Conservation (phyloP, 2,888 invertebrate species). For the Dasypogon diadema region DNA sequence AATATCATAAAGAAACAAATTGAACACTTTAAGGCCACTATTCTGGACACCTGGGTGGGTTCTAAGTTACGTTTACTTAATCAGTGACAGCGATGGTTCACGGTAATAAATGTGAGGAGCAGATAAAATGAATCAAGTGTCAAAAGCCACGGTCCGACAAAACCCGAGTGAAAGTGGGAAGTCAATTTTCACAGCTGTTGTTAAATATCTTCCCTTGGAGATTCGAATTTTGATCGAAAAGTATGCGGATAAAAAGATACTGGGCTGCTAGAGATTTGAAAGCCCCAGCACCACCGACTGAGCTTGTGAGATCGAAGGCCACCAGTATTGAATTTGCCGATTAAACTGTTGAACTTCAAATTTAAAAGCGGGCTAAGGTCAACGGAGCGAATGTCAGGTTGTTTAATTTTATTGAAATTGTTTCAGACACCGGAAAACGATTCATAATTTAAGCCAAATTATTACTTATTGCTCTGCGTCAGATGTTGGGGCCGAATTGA, state of each 20-base stretch:
- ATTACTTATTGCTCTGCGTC: neutral
- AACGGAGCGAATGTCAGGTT: conserved; percentile 12
- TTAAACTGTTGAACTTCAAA: conserved; percentile 40
- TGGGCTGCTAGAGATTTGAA: too few relatives aligned
- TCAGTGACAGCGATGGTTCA: too few relatives aligned
- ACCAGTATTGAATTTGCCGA: conserved; percentile 5
- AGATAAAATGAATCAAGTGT: too few relatives aligned
- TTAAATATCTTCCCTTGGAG: neutral
- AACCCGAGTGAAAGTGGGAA: too few relatives aligned
- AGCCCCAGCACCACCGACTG: neutral
- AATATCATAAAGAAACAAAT: neutral
- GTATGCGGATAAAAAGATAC: neutral
- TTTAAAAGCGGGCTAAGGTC: conserved; percentile 20
- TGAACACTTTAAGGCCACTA: too few relatives aligned
- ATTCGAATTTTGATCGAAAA: neutral
- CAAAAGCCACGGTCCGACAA: too few relatives aligned
- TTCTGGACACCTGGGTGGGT: too few relatives aligned
- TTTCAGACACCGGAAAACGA: conserved; percentile 26
- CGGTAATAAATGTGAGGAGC: too few relatives aligned
- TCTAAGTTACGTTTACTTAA: too few relatives aligned
- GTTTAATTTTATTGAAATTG: conserved; percentile 21
- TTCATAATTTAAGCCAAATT: conserved; percentile 22
- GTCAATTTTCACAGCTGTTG: too few relatives aligned
- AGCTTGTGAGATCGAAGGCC: conserved; percentile 7
- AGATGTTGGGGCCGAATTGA: too few relatives aligned